Evolutionary conservation across 2,113 vertebrate genomes (phyloP).

Genomic region (Hiodon alosoides): DNA sequence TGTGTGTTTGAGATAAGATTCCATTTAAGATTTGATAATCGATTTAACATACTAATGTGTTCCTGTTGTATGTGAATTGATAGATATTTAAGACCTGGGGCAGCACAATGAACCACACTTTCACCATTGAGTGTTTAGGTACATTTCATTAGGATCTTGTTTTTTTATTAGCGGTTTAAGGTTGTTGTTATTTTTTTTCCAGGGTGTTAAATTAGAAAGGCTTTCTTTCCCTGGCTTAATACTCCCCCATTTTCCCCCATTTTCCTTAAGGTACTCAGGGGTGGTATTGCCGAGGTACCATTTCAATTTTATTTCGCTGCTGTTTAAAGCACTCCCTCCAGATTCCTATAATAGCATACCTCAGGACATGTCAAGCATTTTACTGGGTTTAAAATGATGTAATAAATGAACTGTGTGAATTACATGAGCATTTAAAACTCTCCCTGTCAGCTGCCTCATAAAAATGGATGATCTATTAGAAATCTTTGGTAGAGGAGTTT

Average conservation of each 20-base stretch:
- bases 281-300: not conserved
- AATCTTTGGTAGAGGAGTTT: conserved; percentile 27
- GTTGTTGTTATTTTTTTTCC: not conserved
- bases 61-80: no score
- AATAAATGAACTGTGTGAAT: conserved; percentile 19
- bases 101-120: not conserved
- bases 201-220: not conserved
- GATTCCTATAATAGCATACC: not conserved
- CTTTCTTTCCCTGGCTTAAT: not conserved
- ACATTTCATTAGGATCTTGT: not conserved
- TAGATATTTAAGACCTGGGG: no score
- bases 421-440: conserved; percentile 20
- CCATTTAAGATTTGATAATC: no score
- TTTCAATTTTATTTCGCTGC: conserved; percentile 15
- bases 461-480: conserved; percentile 26
- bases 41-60: no score
- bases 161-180: not conserved
- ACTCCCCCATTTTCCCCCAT: not conserved
- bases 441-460: conserved; percentile 23
- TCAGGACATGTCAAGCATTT: conserved; percentile 2
- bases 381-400: conserved; percentile 10
- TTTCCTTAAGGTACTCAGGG: not conserved
- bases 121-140: not conserved
- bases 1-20: no score
- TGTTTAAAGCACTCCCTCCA: conserved; percentile 11